Percentiles rank a stretch among this genome's conserved stretches.
Evolutionary conservation across 2,888 invertebrate genomes (phyloP).

Genomic region (Eugnorisma glareosa): DNA sequence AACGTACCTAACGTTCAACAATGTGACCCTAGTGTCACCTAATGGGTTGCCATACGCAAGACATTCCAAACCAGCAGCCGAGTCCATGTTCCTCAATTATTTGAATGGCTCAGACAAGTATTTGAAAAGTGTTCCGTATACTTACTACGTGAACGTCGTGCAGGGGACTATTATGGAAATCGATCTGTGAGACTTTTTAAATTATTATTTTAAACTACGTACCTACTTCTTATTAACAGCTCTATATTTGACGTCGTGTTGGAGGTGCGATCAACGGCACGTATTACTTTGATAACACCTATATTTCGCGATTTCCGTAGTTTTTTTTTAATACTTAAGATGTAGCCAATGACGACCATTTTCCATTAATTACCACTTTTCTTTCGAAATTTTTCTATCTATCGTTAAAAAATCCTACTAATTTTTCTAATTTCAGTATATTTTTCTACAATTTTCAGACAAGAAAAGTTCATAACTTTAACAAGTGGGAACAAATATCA

Average conservation of each 20-base stretch:
- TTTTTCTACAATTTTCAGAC: constrained; percentile 76
- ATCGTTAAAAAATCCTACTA: too few species aligned
- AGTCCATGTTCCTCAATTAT: constrained; percentile 88
- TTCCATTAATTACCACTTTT: not conserved
- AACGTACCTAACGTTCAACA: constrained; percentile 91
- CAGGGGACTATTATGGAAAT: constrained; percentile 90
- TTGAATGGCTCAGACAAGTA: constrained; percentile 87
- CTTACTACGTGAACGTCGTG: constrained; percentile 92
- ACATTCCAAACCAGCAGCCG: constrained; percentile 74
- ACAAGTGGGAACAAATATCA: constrained; percentile 80
- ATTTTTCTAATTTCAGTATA: not conserved
- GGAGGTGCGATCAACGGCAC: not conserved
- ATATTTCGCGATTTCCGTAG: not conserved
- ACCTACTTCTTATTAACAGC: too few species aligned
- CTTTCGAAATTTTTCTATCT: not conserved
- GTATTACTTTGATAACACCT: not conserved
- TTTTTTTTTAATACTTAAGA: not conserved
- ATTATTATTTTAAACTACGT: not conserved
- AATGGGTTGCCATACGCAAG: constrained; percentile 88
- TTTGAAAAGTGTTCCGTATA: constrained; percentile 90
- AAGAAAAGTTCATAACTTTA: constrained; percentile 89
- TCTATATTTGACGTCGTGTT: not conserved
- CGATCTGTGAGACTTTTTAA: constrained; percentile 84
- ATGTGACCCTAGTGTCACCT: constrained; percentile 92
- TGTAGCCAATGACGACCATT: not conserved